Evolutionary conservation across 2,797 vertebrate species (phyloP).

Genomic region (Phataginus tetradactyla): DNA sequence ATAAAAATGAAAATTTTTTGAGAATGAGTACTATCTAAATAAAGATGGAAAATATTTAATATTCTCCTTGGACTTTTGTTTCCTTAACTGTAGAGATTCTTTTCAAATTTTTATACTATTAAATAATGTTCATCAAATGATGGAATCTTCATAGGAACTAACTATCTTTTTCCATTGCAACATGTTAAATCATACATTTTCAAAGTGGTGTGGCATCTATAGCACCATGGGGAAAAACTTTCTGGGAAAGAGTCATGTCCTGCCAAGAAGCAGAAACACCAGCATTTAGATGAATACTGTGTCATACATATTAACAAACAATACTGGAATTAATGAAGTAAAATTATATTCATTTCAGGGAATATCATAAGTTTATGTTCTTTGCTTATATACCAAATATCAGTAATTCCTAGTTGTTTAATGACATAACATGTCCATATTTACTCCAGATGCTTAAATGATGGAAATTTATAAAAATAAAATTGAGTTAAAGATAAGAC

Average conservation of each 20-base stretch:
- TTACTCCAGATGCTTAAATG: neutral
- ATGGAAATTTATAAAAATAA: neutral
- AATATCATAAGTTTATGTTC: neutral
- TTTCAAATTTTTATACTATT: slow-evolving; percentile 12
- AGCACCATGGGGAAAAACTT: neutral
- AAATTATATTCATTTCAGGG: neutral
- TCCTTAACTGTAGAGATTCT: neutral
- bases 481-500: neutral
- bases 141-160: neutral
- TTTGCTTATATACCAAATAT: neutral
- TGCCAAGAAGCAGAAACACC: neutral
- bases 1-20: neutral
- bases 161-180: neutral
- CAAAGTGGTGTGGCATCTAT: neutral
- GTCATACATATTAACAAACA: neutral
- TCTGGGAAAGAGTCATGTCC: neutral
- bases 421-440: neutral
- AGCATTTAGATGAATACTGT: neutral
- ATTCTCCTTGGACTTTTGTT: neutral
- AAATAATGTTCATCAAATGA: neutral
- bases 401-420: neutral
- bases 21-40: neutral
- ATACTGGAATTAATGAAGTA: neutral
- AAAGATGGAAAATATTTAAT: slow-evolving; percentile 26
- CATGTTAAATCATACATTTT: neutral